Base-by-base conservation (phyloP, 2,113 vertebrate genomes). In the Tragulus kanchil region DNA sequence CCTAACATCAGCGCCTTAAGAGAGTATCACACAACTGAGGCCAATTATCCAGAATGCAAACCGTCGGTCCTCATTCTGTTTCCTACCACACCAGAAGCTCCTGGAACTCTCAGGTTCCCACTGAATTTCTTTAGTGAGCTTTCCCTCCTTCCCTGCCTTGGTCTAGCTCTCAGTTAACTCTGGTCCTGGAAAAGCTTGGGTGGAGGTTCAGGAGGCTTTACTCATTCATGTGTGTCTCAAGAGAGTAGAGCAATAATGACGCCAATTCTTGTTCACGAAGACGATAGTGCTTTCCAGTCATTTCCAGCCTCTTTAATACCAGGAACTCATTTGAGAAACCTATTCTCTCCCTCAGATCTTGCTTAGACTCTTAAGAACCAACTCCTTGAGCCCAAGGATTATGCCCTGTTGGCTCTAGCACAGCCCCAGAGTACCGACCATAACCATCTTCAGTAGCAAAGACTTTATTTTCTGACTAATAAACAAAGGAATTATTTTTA, bases 381-480 rank as follows among this genome's bases (percentile, higher is more conserved):
- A 73, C 26, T 82, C 71, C 69, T 31, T 31, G 52, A 62, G 50
- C 26, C 69, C 64, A n/a, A n/a, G n/a, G n/a, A n/a, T n/a, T n/a
- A n/a, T n/a, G n/a, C n/a, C n/a, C n/a, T n/a, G n/a, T n/a, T n/a
- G n/a, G n/a, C n/a, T n/a, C n/a, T n/a, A n/a, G n/a, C n/a, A n/a
- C n/a, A n/a, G n/a, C 36, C 61, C 61, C n/a, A 10, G 14, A 48
- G 31, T 23, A 10, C 3, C 25, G 4, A 14, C 25, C 36, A 42
- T 6, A 48, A n/a, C n/a, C n/a, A n/a, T n/a, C n/a, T n/a, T n/a
- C n/a, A n/a, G n/a, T n/a, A n/a, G n/a, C n/a, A n/a, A n/a, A n/a
- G n/a, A n/a, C n/a, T n/a, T n/a, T n/a, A n/a, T n/a, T n/a, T 93
- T 92, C 64, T 85, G 17, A 89, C 45, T 79, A 88, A 45, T 52